Conservation (phyloP, 2,797 vertebrate genomes). For the Anas flavirostris region DNA sequence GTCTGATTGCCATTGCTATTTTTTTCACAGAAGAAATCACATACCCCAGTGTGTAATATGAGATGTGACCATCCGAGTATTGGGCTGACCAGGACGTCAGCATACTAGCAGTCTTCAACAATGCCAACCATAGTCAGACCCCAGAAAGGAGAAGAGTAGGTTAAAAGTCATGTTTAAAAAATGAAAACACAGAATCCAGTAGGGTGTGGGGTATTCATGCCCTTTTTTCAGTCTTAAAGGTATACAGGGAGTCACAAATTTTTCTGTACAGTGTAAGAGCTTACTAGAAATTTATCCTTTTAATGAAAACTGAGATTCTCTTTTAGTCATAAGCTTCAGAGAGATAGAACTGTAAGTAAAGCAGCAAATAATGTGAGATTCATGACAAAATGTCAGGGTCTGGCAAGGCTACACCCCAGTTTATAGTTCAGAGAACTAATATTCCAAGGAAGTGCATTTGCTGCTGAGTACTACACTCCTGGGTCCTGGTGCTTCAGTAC, state of each 20-base stretch:
- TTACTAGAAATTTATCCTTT: not conserved
- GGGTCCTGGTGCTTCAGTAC: constrained; percentile 18
- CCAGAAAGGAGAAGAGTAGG: not conserved
- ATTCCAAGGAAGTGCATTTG: constrained; percentile 10
- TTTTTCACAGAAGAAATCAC: not conserved
- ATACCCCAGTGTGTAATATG: not conserved
- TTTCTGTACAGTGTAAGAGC: not conserved
- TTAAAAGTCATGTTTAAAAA: not conserved
- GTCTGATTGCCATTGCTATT: not conserved
- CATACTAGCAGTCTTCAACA: not conserved
- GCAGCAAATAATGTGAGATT: not conserved
- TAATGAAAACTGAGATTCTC: not conserved
- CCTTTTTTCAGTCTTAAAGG: not conserved
- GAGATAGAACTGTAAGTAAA: not conserved
- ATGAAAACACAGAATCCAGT: not conserved
- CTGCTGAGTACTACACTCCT: not conserved
- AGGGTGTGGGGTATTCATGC: not conserved
- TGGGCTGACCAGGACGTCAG: not conserved
- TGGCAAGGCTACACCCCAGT: constrained; percentile 1
- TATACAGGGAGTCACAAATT: fast-evolving
- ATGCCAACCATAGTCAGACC: not conserved
- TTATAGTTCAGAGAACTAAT: not conserved
- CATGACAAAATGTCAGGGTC: not conserved
- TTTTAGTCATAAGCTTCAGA: not conserved
- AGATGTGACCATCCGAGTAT: not conserved